A percentile compares a stretch with the other conserved stretches of the same genome.
Evolutionary conservation across 2,113 vertebrate genomes (phyloP).

Genomic region (Apus apus): DNA sequence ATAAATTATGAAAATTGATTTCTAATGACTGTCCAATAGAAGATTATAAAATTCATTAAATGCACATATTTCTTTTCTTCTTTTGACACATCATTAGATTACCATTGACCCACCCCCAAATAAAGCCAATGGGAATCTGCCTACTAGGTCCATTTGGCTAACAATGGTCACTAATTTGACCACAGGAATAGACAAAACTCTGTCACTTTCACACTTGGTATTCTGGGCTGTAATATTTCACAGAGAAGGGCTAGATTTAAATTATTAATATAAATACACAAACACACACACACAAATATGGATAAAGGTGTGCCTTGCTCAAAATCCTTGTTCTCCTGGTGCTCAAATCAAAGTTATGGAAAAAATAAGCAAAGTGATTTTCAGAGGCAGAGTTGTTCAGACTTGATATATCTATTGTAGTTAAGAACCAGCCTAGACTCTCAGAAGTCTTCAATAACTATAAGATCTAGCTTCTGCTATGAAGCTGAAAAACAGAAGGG

Average conservation of each 20-base stretch:
- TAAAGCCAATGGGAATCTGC: not conserved
- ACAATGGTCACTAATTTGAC: not conserved
- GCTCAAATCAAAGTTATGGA: not conserved
- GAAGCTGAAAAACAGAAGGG: not conserved
- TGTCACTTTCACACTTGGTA: not conserved
- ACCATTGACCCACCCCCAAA: not conserved
- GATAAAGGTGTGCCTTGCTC: not conserved
- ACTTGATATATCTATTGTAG: not conserved
- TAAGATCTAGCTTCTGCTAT: not conserved
- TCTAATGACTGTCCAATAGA: not conserved
- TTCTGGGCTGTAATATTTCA: not conserved
- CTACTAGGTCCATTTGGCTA: not conserved
- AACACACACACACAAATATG: accelerated
- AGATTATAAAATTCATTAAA: not conserved
- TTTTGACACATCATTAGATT: not conserved
- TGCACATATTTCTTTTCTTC: not conserved
- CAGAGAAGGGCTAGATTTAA: not conserved
- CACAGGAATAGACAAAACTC: not conserved
- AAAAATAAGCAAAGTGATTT: not conserved
- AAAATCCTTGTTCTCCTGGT: not conserved
- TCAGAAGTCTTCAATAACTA: not conserved
- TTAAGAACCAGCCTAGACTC: not conserved
- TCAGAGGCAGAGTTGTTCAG: not conserved
- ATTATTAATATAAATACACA: not conserved
- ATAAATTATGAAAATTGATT: not conserved